Evolutionary conservation across 2,113 vertebrate genomes (phyloP).

Genomic region (Kryptolebias marmoratus): DNA sequence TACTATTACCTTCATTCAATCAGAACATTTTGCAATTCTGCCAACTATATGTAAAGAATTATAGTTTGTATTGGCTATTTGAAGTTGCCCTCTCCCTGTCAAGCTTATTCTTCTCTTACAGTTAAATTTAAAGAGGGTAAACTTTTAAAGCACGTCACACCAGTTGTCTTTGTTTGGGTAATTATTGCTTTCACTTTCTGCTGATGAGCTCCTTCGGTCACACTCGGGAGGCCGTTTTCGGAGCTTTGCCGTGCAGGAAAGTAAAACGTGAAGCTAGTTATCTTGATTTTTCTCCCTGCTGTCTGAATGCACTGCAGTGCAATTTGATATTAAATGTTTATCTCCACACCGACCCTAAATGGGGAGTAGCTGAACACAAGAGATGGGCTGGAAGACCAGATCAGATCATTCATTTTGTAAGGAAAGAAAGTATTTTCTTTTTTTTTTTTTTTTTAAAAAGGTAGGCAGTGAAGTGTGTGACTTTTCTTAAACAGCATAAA

Average conservation of each 20-base stretch:
- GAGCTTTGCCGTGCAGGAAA: conserved; percentile 21
- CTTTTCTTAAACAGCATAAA: conserved; percentile 10
- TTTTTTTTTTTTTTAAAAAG: not conserved
- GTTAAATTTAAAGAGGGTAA: conserved; percentile 16
- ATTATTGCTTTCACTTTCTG: conserved; percentile 61
- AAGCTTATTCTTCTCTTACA: conserved; percentile 33
- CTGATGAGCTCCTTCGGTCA: conserved; percentile 51
- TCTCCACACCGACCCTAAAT: too few species aligned
- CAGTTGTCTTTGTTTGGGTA: conserved; percentile 61
- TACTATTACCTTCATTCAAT: conserved; percentile 47
- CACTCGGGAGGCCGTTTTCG: conserved; percentile 43
- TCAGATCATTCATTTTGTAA: too few species aligned
- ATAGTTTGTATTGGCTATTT: conserved; percentile 33
- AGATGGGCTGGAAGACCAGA: too few species aligned
- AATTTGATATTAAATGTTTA: too few species aligned
- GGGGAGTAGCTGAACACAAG: too few species aligned
- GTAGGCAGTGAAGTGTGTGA: not conserved
- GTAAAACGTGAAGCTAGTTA: conserved; percentile 49
- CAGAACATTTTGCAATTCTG: conserved; percentile 32
- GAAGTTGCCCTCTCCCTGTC: conserved; percentile 32
- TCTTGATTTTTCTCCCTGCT: conserved; percentile 9
- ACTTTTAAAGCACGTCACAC: conserved; percentile 38
- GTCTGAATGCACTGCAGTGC: conserved; percentile 1
- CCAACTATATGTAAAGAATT: conserved; percentile 32
- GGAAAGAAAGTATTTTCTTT: too few species aligned